phyloP scores from a whole-genome alignment of 2,888 invertebrate genomes.

The Fragum sueziense region DNA sequence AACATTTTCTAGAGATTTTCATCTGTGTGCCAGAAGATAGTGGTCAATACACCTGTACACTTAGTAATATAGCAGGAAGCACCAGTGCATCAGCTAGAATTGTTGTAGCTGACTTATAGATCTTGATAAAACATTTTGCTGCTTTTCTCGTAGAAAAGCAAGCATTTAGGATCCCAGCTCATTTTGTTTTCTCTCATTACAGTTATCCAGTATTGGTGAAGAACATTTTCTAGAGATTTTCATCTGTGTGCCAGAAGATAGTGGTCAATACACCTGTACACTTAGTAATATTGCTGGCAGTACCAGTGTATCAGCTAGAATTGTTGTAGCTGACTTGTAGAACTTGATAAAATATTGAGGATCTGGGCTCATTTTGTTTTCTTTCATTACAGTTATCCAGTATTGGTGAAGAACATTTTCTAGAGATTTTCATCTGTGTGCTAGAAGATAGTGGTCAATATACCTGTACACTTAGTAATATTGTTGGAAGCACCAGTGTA shows the following conservation, averaged over 20 bases:
- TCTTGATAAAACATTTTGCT: too few species aligned
- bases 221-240: conserved; percentile 71
- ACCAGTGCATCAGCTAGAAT: conserved; percentile 67
- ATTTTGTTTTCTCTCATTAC: too few species aligned
- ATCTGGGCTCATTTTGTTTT: too few species aligned
- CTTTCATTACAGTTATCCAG: conserved; percentile 49
- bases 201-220: conserved; percentile 63
- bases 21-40: conserved; percentile 65
- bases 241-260: conserved; percentile 64
- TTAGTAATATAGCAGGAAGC: conserved; percentile 67
- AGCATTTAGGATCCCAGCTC: too few species aligned
- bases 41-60: conserved; percentile 76
- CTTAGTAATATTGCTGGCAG: conserved; percentile 69
- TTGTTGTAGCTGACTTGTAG: conserved; percentile 59
- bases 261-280: conserved; percentile 75
- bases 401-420: conserved; percentile 65
- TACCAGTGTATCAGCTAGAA: conserved; percentile 64
- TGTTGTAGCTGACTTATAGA: conserved; percentile 47
- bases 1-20: conserved; percentile 70
- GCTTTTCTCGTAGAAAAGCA: too few species aligned
- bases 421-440: conserved; percentile 68
- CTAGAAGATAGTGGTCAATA: conserved; percentile 75
- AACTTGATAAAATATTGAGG: too few species aligned
- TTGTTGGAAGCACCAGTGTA: conserved; percentile 65
- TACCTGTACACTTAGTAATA: conserved; percentile 71